These are phyloP conservation scores for Cassiopea andromeda DNA, from an alignment of 30 jellyfish, hydroid and myxozoan species.

Conservation along the genomic window DNA sequence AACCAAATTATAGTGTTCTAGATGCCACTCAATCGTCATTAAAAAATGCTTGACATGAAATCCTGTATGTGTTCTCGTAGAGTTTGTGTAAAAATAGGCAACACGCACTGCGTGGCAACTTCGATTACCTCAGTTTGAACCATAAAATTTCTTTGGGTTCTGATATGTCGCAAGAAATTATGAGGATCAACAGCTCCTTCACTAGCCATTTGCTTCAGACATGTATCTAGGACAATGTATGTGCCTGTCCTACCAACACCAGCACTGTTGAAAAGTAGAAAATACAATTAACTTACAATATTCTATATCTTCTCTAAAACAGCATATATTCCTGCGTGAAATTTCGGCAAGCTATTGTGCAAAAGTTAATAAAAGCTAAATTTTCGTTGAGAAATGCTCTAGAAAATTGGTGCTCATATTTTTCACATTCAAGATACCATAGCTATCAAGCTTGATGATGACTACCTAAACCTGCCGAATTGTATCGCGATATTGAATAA, in stretches of 20 bases:
- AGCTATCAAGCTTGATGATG: too few species aligned
- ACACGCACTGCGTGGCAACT: background rate
- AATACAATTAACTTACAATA: background rate
- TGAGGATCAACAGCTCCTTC: constrained; percentile 79
- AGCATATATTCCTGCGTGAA: too few species aligned
- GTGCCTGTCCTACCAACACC: constrained; percentile 99
- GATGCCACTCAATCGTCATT: background rate
- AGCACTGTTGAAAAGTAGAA: constrained; percentile 70
- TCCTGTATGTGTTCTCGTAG: too few species aligned
- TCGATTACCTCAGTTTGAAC: constrained; percentile 94
- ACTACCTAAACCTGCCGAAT: too few species aligned
- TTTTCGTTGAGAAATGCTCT: too few species aligned
- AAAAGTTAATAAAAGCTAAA: too few species aligned
- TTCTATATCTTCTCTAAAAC: too few species aligned
- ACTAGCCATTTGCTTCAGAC: constrained; percentile 68
- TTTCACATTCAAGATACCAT: too few species aligned
- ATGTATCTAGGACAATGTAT: constrained; percentile 80
- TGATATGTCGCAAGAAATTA: constrained; percentile 64
- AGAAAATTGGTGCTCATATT: too few species aligned
- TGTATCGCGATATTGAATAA: too few species aligned
- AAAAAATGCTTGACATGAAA: background rate
- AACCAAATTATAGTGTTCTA: background rate
- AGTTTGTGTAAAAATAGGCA: background rate
- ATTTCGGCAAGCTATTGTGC: too few species aligned
- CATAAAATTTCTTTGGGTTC: constrained; percentile 88